phyloP scores from a whole-genome alignment of 2,888 invertebrate genomes.

The Xanthorhoe spadicearia region DNA sequence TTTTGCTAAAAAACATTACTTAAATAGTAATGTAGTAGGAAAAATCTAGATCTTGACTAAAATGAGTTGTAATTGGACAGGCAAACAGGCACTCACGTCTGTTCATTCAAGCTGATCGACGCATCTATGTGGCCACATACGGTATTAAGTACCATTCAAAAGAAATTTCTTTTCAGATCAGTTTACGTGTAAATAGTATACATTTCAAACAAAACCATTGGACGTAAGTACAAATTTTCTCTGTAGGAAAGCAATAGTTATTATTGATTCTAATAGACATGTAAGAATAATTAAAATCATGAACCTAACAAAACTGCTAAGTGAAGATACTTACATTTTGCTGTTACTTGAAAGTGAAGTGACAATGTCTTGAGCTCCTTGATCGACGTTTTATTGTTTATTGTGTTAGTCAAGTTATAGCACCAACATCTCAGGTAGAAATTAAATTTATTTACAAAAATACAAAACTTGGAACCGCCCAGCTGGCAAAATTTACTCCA shows the following conservation, averaged over 20 bases:
- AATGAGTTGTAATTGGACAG: constrained; percentile 6
- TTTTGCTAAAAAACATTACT: too few relatives aligned
- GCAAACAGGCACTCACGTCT: constrained; percentile 12
- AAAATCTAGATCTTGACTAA: neutral
- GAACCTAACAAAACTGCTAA: constrained; percentile 12
- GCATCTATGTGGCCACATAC: constrained; percentile 13
- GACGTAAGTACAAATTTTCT: neutral
- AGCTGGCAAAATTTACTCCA: constrained; percentile 71
- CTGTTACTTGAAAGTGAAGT: constrained; percentile 14
- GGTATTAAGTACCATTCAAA: neutral
- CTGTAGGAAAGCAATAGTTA: neutral
- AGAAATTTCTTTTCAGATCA: neutral
- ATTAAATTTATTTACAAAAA: constrained; percentile 49
- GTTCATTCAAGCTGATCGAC: constrained; percentile 38
- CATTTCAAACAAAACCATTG: constrained; percentile 12
- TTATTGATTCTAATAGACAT: constrained; percentile 61
- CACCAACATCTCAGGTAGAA: constrained; percentile 5
- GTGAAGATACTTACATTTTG: constrained; percentile 35
- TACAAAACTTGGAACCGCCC: constrained; percentile 73
- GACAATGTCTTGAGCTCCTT: constrained; percentile 13
- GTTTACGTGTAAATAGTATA: constrained; percentile 2
- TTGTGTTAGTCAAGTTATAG: neutral
- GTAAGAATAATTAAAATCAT: constrained; percentile 39
- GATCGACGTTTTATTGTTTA: neutral
- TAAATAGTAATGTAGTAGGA: neutral